Percentiles rank a stretch among this genome's conserved stretches.
Conservation (phyloP, 1,140 invertebrate genomes). For the Euwallacea fornicatus region DNA sequence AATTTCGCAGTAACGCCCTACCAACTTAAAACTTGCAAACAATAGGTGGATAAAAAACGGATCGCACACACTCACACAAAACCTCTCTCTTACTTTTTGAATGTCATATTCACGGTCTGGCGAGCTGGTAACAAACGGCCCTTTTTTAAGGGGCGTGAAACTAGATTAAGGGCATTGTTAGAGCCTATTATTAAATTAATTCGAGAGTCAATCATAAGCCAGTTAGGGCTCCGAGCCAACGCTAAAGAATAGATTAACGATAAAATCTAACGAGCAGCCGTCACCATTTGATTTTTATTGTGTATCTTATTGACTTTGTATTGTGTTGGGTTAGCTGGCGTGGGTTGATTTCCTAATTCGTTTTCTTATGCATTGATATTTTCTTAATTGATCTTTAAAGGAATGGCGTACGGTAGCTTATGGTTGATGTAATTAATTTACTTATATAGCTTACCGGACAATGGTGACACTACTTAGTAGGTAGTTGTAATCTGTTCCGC, state of each 20-base stretch:
- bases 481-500: no score
- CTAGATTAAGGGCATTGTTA: slow-evolving; percentile 49
- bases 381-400: no score
- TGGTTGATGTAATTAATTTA: no score
- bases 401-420: no score
- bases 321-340: slow-evolving; percentile 10
- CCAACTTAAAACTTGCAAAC: slow-evolving; percentile 1
- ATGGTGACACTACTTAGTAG: no score
- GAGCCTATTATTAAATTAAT: slow-evolving; percentile 49
- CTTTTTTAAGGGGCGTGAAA: slow-evolving; percentile 49
- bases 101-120: slow-evolving; percentile 44
- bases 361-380: slow-evolving; percentile 1
- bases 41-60: slow-evolving; percentile 13
- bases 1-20: background rate
- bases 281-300: slow-evolving; percentile 35
- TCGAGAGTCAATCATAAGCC: slow-evolving; percentile 47
- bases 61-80: slow-evolving; percentile 3
- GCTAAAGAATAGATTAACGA: slow-evolving; percentile 36
- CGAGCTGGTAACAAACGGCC: slow-evolving; percentile 27
- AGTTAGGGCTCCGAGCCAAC: slow-evolving; percentile 36
- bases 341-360: slow-evolving; percentile 22
- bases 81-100: slow-evolving; percentile 22
- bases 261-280: slow-evolving; percentile 34
- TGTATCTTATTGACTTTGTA: slow-evolving; percentile 16
- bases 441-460: no score